Evolutionary conservation across 2,888 invertebrate species (phyloP).

Genomic region (Acheta domesticus): DNA sequence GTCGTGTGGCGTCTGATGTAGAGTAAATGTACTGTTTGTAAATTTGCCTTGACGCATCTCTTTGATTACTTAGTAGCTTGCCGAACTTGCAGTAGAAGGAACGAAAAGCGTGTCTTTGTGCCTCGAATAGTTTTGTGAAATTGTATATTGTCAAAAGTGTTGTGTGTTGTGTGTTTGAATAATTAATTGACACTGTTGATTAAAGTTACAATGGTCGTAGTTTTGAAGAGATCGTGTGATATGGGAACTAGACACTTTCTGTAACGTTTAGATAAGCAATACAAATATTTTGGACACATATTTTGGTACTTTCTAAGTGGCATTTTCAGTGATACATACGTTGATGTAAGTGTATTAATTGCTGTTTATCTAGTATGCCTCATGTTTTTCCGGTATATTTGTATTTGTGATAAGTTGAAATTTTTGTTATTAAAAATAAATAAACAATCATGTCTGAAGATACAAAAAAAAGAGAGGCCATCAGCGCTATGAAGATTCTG

Average conservation of each 20-base stretch:
- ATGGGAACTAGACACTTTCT: too few relatives aligned
- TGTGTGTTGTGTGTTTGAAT: too few relatives aligned
- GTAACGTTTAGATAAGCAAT: too few relatives aligned
- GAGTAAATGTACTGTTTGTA: slow-evolving; percentile 19
- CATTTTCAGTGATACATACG: too few relatives aligned
- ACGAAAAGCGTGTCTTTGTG: too few relatives aligned
- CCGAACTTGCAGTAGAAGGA: background rate
- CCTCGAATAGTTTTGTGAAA: too few relatives aligned
- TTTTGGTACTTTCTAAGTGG: too few relatives aligned
- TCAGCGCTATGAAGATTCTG: slow-evolving; percentile 32
- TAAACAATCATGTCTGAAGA: slow-evolving; percentile 36
- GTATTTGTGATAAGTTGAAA: slow-evolving; percentile 12
- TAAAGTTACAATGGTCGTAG: too few relatives aligned
- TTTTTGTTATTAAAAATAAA: slow-evolving; percentile 19
- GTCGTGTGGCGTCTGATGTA: slow-evolving; percentile 20
- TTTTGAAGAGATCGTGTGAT: too few relatives aligned
- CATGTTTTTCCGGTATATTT: background rate
- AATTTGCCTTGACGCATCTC: slow-evolving; percentile 32
- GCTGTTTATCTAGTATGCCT: background rate
- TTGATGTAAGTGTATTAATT: background rate
- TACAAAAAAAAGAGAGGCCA: slow-evolving; percentile 31
- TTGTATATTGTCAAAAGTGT: too few relatives aligned
- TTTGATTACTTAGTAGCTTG: background rate
- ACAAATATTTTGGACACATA: too few relatives aligned
- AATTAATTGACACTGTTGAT: too few relatives aligned